Evolutionary conservation across 2,888 invertebrate genomes (phyloP).

Genomic region (Oscheius sp.): DNA sequence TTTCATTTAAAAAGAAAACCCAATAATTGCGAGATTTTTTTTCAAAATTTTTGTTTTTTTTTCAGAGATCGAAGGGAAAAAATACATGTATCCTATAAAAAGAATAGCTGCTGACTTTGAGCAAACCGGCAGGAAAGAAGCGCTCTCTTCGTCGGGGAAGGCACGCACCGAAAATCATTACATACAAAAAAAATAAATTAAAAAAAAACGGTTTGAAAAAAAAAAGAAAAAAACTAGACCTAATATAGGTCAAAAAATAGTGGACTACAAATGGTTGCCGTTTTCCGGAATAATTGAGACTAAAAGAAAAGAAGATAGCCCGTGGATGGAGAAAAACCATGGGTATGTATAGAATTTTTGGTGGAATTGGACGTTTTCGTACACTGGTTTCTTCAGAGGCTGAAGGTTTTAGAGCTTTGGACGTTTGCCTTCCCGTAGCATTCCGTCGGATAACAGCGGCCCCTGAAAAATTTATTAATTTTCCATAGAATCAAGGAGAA

Average conservation of each 20-base stretch:
- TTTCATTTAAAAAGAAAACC: too few relatives aligned
- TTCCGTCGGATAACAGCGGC: neutral
- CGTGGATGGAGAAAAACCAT: neutral
- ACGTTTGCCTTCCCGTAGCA: neutral
- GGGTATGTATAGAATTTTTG: neutral
- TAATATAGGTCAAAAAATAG: neutral
- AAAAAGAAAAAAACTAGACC: neutral
- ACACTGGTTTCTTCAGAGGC: neutral
- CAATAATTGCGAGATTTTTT: too few relatives aligned
- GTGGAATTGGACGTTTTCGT: neutral
- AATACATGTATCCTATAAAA: constrained; percentile 7
- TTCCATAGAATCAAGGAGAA: too few relatives aligned
- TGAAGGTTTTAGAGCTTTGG: neutral
- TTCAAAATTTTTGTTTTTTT: too few relatives aligned
- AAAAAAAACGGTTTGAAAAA: too few relatives aligned
- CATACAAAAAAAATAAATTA: neutral
- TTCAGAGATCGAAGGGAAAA: neutral
- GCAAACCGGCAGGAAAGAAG: neutral
- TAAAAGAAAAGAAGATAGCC: neutral
- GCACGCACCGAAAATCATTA: constrained; percentile 6
- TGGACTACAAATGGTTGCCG: neutral
- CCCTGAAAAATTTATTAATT: too few relatives aligned
- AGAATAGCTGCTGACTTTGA: neutral
- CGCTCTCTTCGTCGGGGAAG: neutral
- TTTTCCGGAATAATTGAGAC: neutral